These are phyloP conservation scores for Rhysida immarginata DNA, from an alignment of 1,140 invertebrate species.

Conservation along the genomic window DNA sequence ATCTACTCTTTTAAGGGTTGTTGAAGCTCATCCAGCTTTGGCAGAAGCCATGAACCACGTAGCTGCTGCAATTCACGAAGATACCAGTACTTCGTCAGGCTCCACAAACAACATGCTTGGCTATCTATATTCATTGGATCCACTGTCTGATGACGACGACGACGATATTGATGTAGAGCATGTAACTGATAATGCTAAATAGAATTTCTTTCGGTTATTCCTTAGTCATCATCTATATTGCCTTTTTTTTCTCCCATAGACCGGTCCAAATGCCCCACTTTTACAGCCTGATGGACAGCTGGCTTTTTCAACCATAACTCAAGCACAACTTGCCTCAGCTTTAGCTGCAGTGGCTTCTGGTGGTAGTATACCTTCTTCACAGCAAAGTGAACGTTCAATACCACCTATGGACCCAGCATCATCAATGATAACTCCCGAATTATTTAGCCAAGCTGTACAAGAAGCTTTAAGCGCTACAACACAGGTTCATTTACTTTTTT, in stretches of 20 bases:
- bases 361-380: background rate
- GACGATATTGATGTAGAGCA: too few relatives aligned
- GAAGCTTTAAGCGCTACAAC: slow-evolving; percentile 9
- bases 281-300: too few relatives aligned
- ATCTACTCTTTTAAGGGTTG: slow-evolving; percentile 22
- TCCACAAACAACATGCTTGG: slow-evolving; percentile 21
- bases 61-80: slow-evolving; percentile 9
- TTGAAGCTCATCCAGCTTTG: slow-evolving; percentile 27
- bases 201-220: background rate
- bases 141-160: slow-evolving; percentile 31
- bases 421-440: slow-evolving; percentile 12
- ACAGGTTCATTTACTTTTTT: background rate
- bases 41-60: slow-evolving; percentile 14
- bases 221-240: too few relatives aligned
- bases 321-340: slow-evolving; percentile 16
- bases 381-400: background rate
- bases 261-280: too few relatives aligned
- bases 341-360: slow-evolving; percentile 15
- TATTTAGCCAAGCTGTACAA: slow-evolving; percentile 17
- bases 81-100: slow-evolving; percentile 5
- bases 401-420: background rate
- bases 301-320: slow-evolving; percentile 10
- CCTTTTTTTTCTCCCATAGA: too few relatives aligned
- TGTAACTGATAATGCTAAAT: background rate
- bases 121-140: slow-evolving; percentile 27